Conservation (phyloP, 2,113 vertebrate genomes). For the Pyxicephalus adspersus region DNA sequence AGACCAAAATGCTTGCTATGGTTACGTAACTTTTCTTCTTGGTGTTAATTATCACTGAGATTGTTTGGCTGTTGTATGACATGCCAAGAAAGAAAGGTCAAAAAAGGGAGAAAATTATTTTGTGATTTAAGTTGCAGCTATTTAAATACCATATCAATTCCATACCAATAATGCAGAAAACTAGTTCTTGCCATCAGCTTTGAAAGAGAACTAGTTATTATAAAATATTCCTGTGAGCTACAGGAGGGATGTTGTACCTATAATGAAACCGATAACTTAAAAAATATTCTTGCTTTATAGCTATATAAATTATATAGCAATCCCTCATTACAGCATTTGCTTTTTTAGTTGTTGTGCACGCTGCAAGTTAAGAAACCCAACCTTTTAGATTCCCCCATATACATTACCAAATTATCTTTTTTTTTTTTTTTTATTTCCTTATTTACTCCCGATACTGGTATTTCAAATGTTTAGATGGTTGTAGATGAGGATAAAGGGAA, state of each 20-base stretch:
- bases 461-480: no score
- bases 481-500: no score
- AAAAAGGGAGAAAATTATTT: not conserved
- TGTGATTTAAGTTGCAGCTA: not conserved
- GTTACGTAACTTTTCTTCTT: no score
- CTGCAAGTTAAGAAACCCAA: no score
- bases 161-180: not conserved
- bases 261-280: not conserved
- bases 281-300: no score
- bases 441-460: no score
- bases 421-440: no score
- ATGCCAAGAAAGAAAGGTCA: not conserved
- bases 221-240: not conserved
- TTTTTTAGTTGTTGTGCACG: no score
- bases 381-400: not conserved
- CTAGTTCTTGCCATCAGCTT: not conserved
- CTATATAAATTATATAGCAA: no score
- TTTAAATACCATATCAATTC: not conserved
- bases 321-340: no score
- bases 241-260: not conserved
- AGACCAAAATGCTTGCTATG: no score
- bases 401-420: slow-evolving; percentile 14
- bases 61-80: not conserved
- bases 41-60: not conserved
- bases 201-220: not conserved